These are phyloP conservation scores for Gallinago paraguaiae DNA, from an alignment of 2,113 vertebrate genomes.

Conservation along the genomic window DNA sequence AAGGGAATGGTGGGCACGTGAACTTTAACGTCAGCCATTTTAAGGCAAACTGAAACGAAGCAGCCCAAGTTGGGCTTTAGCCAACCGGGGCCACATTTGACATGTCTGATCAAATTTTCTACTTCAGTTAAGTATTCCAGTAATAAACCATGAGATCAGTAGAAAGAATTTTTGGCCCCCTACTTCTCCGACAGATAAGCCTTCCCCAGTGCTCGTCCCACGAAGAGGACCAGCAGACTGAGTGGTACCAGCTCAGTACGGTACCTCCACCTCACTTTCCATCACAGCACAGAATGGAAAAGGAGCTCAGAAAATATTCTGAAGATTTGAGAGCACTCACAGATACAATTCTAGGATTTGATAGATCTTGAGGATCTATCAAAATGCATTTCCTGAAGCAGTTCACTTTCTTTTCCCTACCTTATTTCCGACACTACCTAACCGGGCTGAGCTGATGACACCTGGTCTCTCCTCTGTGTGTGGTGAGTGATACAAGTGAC, in stretches of 20 bases:
- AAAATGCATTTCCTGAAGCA: background rate
- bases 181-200: background rate
- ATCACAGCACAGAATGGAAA: background rate
- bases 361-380: background rate
- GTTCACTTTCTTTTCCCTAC: background rate
- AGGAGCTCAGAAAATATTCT: background rate
- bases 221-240: background rate
- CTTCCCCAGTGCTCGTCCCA: background rate
- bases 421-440: background rate
- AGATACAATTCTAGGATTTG: background rate
- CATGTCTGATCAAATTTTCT: constrained; percentile 44
- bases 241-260: background rate
- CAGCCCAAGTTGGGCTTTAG: background rate
- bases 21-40: constrained; percentile 4
- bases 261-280: fast-evolving
- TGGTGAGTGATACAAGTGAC: background rate
- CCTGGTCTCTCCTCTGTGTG: background rate
- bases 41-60: background rate
- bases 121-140: background rate
- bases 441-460: background rate
- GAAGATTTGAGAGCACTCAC: background rate
- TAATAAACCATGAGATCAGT: background rate
- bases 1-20: background rate
- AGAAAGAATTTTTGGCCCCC: background rate
- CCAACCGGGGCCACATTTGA: constrained; percentile 2